Conservation (phyloP, 1,140 invertebrate genomes). For the Hestina assimilis region DNA sequence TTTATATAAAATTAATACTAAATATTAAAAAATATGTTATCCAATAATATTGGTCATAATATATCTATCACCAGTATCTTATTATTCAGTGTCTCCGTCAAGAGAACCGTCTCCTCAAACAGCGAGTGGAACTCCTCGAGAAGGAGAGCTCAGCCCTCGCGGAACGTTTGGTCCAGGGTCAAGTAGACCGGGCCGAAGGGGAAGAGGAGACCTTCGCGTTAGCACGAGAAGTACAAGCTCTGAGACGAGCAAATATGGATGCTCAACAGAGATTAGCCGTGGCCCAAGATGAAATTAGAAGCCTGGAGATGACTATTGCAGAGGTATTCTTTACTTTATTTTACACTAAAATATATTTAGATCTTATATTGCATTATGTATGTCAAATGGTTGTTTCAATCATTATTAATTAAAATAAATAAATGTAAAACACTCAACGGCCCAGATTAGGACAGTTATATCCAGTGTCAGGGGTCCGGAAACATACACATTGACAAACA, state of each 20-base stretch:
- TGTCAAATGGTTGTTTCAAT: too few relatives aligned
- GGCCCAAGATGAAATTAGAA: constrained; percentile 89
- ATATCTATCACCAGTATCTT: constrained; percentile 5
- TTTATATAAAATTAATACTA: too few relatives aligned
- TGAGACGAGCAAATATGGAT: constrained; percentile 75
- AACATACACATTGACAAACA: too few relatives aligned
- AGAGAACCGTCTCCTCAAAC: constrained; percentile 95
- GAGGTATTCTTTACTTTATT: constrained; percentile 37
- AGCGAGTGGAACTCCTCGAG: constrained; percentile 96
- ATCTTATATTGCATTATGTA: too few relatives aligned
- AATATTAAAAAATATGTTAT: too few relatives aligned
- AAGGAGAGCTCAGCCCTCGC: constrained; percentile 93
- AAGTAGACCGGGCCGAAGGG: constrained; percentile 96
- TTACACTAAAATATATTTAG: background rate
- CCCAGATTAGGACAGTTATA: too few relatives aligned
- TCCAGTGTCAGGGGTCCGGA: too few relatives aligned
- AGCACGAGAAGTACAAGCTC: constrained; percentile 72
- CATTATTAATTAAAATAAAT: too few relatives aligned
- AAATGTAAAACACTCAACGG: too few relatives aligned
- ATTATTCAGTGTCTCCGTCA: constrained; percentile 94
- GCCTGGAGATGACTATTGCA: constrained; percentile 73
- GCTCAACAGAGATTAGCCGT: constrained; percentile 90
- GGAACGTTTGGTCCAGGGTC: constrained; percentile 95
- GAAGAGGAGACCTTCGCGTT: constrained; percentile 87
- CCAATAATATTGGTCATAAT: too few relatives aligned